Evolutionary conservation across 2,888 invertebrate species (phyloP), one percentile per base, ranked within the genome.

Genomic region (Oligia strigilis): DNA sequence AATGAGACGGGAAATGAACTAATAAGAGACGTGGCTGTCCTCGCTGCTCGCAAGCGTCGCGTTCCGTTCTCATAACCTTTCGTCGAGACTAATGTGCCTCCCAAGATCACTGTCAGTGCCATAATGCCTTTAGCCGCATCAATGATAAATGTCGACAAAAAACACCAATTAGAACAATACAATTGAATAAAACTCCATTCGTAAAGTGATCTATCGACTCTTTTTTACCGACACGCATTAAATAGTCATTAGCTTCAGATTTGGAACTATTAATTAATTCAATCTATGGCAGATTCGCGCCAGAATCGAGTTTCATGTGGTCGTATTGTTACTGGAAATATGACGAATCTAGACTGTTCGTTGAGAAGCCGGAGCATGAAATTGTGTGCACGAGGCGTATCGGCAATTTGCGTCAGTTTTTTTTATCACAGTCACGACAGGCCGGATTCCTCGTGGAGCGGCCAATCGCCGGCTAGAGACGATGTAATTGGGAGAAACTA

Each of bases 341-440:
- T 96, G 96, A 96, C 95, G 95, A 96, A 96, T 96, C 95, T 95
- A 93, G 94, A 94, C 93, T 93, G 93, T 95, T 96, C 96, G 94
- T 92, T 91, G 90, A 93, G 93, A 95, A 95, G 94, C 90, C 94
- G 92, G 94, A 93, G 95, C 97, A 96, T 97, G 96, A 96, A 97
- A 97, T 97, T 96, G 96, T 96, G 97, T 96, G 95, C 96, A 95
- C 96, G 96, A 96, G 95, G 95, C 97, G 96, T 96, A 96, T 96
- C 97, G 96, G 94, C 96, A 95, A 97, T 97, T 97, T 95, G 96
- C 96, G 96, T 96, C 96, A 96, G 96, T 95, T 97, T 97, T 95
- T 96, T 96, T 92, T 94, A 95, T 95, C 95, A 95, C 94, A 95
- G 96, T 97, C 97, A 97, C 96, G 97, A 97, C 96, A 96, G 94